Evolutionary conservation across 2,888 invertebrate species (phyloP), one percentile per base, ranked within the genome.

Genomic region (Heliconius ethilla): DNA sequence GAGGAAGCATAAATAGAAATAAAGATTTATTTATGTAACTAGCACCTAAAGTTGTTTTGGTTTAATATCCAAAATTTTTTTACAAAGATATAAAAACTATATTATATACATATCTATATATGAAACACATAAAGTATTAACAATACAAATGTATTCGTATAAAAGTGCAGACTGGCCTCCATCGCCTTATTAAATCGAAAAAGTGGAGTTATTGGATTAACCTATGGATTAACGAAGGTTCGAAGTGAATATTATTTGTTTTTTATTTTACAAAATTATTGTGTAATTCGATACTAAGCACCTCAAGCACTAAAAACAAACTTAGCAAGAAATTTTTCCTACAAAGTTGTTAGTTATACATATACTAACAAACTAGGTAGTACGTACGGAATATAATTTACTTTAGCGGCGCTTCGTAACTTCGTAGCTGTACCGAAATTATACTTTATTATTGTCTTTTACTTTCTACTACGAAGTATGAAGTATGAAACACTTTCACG

Each of bases 361-460:
- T 67, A 76, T 76, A 78, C 75, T 70, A 75, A 78, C 77, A 75
- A 76, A 63, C 63, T 63, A 63, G 63, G 27, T 29, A 63, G 15
- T 27, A 25, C 77, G 74, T 63, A 45, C 69, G 59, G 78, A 67
- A 69, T 78, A 72, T 80, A 79, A 77, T 81, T 79, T 76, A 79
- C 78, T 77, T 51, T 69, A 75, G 75, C 67, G 62, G 51, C 72
- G 65, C 66, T 73, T 77, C 70, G 75, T 75, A 51, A 37, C n/a
- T 25, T 25, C 65, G 74, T 33, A 55, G 65, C 18, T 59, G 74
- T 63, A 76, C 67, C 55, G 62, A 70, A 80, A 76, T 80, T 81
- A 75, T 69, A 45, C 59, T 78, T 67, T 75, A 79, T 81, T 81
- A 81, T 83, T 83, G 80, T 83, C 81, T 82, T 81, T 81, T 79